Percentiles rank a stretch among this genome's conserved stretches.
Conservation (phyloP, 2,888 invertebrate species). For the Zygaena filipendulae region DNA sequence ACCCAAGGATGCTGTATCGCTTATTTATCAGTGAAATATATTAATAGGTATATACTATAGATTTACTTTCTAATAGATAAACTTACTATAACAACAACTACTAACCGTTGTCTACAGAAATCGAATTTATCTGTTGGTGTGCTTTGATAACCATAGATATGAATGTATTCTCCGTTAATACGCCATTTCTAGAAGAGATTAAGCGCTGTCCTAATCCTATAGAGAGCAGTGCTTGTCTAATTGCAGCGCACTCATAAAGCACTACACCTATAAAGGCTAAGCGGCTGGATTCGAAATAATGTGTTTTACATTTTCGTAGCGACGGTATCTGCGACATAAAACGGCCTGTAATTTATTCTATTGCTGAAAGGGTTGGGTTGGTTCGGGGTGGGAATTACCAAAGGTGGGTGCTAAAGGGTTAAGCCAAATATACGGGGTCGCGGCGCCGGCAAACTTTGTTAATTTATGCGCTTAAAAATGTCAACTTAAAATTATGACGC, state of each 20-base stretch:
- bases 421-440: conserved; percentile 66
- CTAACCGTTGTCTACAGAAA: no score
- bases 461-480: conserved; percentile 70
- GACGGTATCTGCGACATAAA: conserved; percentile 66
- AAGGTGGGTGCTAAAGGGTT: conserved; percentile 70
- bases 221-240: conserved; percentile 58
- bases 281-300: conserved; percentile 67
- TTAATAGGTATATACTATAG: no score
- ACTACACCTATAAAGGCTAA: conserved; percentile 64
- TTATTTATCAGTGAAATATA: no score
- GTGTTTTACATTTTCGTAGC: conserved; percentile 64
- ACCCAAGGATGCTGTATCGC: no score
- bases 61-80: no score
- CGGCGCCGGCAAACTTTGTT: conserved; percentile 59
- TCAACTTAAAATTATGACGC: conserved; percentile 67
- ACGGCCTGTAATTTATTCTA: conserved; percentile 69
- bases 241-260: conserved; percentile 56
- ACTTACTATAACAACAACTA: no score
- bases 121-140: no score
- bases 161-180: no score
- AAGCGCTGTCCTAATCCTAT: conserved; percentile 46
- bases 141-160: no score
- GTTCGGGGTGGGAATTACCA: conserved; percentile 65
- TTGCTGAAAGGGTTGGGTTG: conserved; percentile 67
- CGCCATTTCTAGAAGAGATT: no score